Conservation (phyloP, 1,140 invertebrate genomes). For the Heliothis virescens region DNA sequence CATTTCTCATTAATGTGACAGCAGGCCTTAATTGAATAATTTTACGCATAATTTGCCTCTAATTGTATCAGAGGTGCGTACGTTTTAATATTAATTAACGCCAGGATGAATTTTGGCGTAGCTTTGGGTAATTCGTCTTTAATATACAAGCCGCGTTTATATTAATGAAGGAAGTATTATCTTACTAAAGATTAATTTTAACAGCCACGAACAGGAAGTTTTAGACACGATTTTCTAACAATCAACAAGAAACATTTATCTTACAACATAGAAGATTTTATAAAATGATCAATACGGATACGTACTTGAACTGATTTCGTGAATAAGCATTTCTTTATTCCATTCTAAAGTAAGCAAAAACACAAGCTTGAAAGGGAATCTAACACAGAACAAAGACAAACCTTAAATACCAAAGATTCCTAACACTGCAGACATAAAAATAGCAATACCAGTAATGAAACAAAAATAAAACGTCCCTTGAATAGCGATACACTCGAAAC, state of each 20-base stretch:
- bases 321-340: too few relatives aligned
- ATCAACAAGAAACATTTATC: too few relatives aligned
- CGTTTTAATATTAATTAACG: slow-evolving; percentile 17
- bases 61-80: slow-evolving; percentile 6
- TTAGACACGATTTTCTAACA: too few relatives aligned
- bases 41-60: slow-evolving; percentile 25
- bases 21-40: slow-evolving; percentile 29
- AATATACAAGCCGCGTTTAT: background rate
- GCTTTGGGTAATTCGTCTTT: background rate
- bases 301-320: too few relatives aligned
- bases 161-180: background rate
- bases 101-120: background rate
- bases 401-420: slow-evolving; percentile 1
- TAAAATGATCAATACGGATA: too few relatives aligned
- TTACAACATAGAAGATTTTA: too few relatives aligned
- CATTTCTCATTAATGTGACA: background rate
- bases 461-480: slow-evolving; percentile 34
- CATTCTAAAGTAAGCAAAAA: too few relatives aligned
- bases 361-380: background rate
- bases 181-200: background rate
- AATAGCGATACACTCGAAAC: slow-evolving; percentile 39
- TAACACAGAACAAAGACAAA: background rate
- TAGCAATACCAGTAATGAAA: slow-evolving; percentile 12
- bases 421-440: slow-evolving; percentile 15
- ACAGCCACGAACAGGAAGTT: too few relatives aligned